Evolutionary conservation across 2,113 vertebrate species (phyloP).

Genomic region (Bambusicola thoracicus): DNA sequence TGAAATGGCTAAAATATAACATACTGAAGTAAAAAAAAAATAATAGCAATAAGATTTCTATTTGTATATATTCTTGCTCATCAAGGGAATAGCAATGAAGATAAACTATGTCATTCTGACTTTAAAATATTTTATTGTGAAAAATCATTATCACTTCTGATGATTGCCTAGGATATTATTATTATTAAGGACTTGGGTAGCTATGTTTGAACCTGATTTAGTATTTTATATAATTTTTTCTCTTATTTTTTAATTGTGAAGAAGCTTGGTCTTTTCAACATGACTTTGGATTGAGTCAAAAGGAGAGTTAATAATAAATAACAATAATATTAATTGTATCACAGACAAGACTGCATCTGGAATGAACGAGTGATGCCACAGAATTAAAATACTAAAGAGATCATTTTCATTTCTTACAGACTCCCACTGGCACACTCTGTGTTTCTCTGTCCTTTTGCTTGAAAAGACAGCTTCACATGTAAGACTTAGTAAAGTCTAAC

Average conservation of each 20-base stretch:
- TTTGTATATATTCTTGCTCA: background rate
- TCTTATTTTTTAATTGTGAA: background rate
- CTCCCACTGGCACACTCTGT: background rate
- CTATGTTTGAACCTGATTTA: background rate
- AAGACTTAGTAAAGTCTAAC: constrained; percentile 29
- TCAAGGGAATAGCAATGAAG: background rate
- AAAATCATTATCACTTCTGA: background rate
- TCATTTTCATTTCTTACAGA: background rate
- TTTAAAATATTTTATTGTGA: background rate
- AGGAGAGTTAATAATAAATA: background rate
- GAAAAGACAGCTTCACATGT: background rate
- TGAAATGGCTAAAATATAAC: background rate
- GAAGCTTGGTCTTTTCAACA: background rate
- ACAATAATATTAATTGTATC: background rate
- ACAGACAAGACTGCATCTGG: background rate
- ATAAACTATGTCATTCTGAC: background rate
- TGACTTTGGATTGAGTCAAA: background rate
- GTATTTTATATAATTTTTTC: background rate
- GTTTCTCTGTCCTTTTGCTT: background rate
- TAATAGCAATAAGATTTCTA: constrained; percentile 4
- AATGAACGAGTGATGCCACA: background rate
- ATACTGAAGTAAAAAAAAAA: background rate
- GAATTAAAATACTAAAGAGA: background rate
- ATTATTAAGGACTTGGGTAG: background rate
- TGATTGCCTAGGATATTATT: background rate